These are phyloP conservation scores for Pissodes strobi DNA, from an alignment of 1,140 invertebrate genomes.

Conservation along the genomic window DNA sequence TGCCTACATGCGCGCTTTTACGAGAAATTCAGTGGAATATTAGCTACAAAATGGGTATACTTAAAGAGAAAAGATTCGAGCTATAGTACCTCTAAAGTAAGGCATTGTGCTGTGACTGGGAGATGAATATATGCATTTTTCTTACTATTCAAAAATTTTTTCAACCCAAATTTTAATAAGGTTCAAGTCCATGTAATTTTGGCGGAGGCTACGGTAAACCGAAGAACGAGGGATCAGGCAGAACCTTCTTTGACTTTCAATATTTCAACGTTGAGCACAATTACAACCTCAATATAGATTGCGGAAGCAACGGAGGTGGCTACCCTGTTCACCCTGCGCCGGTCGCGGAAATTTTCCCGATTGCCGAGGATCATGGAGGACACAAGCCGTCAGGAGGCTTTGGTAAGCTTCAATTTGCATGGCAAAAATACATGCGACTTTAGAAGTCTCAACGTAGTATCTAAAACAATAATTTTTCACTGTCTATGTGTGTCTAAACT, in stretches of 20 bases:
- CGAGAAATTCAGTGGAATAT: no score
- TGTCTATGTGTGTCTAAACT: no score
- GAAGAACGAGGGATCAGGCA: constrained; percentile 5
- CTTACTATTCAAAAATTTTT: background rate
- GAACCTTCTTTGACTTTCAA: constrained; percentile 32
- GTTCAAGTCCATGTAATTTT: constrained; percentile 26
- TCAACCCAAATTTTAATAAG: background rate
- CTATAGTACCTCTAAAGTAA: no score
- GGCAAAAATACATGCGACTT: no score
- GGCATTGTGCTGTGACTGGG: no score
- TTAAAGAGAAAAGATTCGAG: no score
- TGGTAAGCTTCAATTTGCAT: background rate
- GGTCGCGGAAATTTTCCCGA: background rate
- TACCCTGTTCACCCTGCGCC: constrained; percentile 17
- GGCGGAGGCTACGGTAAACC: constrained; percentile 18
- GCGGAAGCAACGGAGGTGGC: constrained; percentile 13
- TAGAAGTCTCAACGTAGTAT: no score
- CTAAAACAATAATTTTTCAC: no score
- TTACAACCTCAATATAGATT: constrained; percentile 33
- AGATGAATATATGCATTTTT: no score
- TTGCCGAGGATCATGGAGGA: background rate
- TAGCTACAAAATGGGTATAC: no score
- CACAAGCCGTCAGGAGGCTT: constrained; percentile 30
- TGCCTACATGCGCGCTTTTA: no score
- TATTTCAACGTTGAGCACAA: constrained; percentile 30